Evolutionary conservation across 2,888 invertebrate species (phyloP).

Genomic region (Pterobdella sp.): DNA sequence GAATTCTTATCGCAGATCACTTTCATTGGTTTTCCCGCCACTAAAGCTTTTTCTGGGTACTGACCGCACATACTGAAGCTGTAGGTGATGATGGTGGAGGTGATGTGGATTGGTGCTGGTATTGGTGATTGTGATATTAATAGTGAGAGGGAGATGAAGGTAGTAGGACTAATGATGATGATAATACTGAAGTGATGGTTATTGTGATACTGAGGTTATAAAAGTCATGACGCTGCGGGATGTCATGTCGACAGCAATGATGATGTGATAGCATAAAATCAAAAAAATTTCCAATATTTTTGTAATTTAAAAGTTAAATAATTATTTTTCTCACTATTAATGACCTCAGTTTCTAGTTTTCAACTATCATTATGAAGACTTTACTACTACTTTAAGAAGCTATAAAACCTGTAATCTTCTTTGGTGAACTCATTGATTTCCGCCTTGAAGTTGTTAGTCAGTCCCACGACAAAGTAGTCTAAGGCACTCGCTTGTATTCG

Average conservation of each 20-base stretch:
- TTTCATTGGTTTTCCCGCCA: not conserved
- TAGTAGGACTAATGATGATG: too few species aligned
- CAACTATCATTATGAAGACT: too few species aligned
- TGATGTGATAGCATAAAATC: too few species aligned
- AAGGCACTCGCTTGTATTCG: not conserved
- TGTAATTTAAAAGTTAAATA: too few species aligned
- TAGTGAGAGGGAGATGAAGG: not conserved
- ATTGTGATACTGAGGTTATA: too few species aligned
- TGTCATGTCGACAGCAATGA: too few species aligned
- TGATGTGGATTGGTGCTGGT: not conserved
- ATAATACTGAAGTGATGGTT: too few species aligned
- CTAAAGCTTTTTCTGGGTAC: not conserved
- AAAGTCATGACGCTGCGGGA: too few species aligned
- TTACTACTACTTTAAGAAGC: too few species aligned
- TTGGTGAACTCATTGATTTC: not conserved
- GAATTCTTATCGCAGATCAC: not conserved
- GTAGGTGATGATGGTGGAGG: not conserved
- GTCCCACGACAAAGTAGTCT: not conserved
- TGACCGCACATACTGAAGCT: not conserved
- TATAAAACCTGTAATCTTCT: not conserved
- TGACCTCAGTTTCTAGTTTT: too few species aligned
- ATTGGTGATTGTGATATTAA: not conserved
- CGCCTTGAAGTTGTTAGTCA: conserved; percentile 4
- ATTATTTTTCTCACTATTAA: too few species aligned
- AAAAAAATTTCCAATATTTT: too few species aligned